These are phyloP conservation scores for Formica aserva DNA, from an alignment of 2,888 invertebrate species.

Conservation along the genomic window DNA sequence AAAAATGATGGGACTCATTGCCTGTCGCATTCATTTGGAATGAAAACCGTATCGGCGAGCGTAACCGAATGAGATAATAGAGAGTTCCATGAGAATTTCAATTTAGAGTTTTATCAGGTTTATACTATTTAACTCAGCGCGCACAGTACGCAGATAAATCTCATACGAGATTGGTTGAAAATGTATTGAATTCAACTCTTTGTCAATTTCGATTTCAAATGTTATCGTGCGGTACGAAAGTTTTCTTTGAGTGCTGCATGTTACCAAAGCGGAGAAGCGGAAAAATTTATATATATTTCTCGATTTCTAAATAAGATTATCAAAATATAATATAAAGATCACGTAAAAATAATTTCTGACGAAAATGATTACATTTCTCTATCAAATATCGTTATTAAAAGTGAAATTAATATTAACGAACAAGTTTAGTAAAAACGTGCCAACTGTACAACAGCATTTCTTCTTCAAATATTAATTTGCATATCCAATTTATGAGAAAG, in stretches of 20 bases:
- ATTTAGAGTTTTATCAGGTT: slow-evolving; percentile 22
- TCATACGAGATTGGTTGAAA: slow-evolving; percentile 4
- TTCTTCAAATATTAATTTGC: slow-evolving; percentile 47
- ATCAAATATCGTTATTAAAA: neutral
- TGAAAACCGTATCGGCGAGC: neutral
- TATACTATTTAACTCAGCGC: slow-evolving; percentile 26
- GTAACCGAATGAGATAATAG: slow-evolving; percentile 11
- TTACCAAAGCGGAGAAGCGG: neutral
- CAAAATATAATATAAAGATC: slow-evolving; percentile 13
- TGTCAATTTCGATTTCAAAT: slow-evolving; percentile 27
- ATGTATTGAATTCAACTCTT: slow-evolving; percentile 28
- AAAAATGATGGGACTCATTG: slow-evolving; percentile 11
- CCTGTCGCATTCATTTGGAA: slow-evolving; percentile 10
- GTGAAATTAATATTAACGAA: neutral
- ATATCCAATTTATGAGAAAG: slow-evolving; percentile 14
- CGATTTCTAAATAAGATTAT: slow-evolving; percentile 27
- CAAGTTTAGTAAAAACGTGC: neutral
- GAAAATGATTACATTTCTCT: neutral
- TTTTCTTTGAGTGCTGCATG: slow-evolving; percentile 9
- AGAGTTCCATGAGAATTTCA: slow-evolving; percentile 21
- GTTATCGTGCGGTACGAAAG: slow-evolving; percentile 13
- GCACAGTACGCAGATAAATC: neutral
- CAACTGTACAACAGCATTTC: neutral
- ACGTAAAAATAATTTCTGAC: neutral
- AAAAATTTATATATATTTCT: neutral